Evolutionary conservation across 2,113 vertebrate genomes (phyloP), one percentile per base, ranked within the genome.

Genomic region (Thomomys bottae): DNA sequence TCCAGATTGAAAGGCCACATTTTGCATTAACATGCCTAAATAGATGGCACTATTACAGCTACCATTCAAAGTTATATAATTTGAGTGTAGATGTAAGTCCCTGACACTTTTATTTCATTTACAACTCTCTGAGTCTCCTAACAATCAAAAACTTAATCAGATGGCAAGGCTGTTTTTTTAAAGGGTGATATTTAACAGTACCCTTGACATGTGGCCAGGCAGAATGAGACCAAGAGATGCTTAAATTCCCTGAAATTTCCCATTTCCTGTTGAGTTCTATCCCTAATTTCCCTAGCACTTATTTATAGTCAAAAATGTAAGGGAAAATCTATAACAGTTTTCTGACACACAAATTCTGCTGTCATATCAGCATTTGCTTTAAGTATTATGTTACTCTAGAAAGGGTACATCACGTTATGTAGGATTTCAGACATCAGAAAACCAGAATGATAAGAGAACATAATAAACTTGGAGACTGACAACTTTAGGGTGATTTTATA

Each of bases 21-120:
- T 84, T 49, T 87, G 21, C 24, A 26, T 94, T 76, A 80, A 93
- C 94, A 88, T 32, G 42, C 1, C 1, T 30, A 3, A 0, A 0
- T 64, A 30, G 32, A 42, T 34, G 45, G 26, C 49, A n/a, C 18
- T 3, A 10, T 36, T 73, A 49, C 2, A 36, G 21, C 30, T 45
- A 66, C 88, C 79, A 79, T 63, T 86, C 38, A 68, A 63, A 36
- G 15, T 66, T 78, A 30, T 49, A 30, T 54, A 32, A 85, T 68
- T 93, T 89, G 28, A 93, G 28, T 64, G 15, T 23, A 68, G 61
- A 54, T 67, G 66, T 8, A 87, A 95, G 2, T 23, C 45, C 70
- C 36, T 79, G 85, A 42, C n/a, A 88, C 26, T 92, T 92, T 90
- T 40, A 90, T 73, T 95, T 94, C n/a, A 64, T 90, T 91, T 89